Conservation (phyloP, 2,797 vertebrate genomes). For the Onychomys leucogaster region DNA sequence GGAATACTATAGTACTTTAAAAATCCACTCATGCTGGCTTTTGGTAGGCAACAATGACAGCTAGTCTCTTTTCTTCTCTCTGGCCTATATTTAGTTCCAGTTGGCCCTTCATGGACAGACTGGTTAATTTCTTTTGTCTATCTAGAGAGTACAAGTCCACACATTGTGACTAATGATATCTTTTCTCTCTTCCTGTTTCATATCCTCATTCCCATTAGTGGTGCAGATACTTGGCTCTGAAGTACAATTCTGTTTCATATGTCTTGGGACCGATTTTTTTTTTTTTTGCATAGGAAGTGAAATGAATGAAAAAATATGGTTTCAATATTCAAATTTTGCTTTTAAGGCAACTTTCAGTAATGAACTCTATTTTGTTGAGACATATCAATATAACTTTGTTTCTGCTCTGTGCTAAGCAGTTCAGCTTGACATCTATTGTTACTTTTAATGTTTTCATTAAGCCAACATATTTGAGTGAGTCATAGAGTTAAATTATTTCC, state of each 20-base stretch:
- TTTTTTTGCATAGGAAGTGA: slow-evolving; percentile 13
- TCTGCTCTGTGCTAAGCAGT: slow-evolving; percentile 60
- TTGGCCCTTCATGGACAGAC: background rate
- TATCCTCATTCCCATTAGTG: slow-evolving; percentile 34
- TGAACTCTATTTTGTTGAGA: slow-evolving; percentile 61
- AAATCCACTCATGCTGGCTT: background rate
- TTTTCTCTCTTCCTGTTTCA: slow-evolving; percentile 51
- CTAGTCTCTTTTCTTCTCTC: slow-evolving; percentile 24
- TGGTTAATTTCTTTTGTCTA: slow-evolving; percentile 52
- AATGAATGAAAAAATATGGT: slow-evolving; percentile 62
- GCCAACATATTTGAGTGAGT: slow-evolving; percentile 44
- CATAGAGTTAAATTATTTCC: slow-evolving; percentile 60
- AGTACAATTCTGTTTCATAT: slow-evolving; percentile 11
- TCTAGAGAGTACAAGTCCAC: slow-evolving; percentile 27
- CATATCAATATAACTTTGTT: slow-evolving; percentile 50
- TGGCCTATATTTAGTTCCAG: background rate
- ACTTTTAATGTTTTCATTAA: slow-evolving; percentile 75
- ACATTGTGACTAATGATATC: background rate
- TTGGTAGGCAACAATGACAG: background rate
- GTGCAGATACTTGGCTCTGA: background rate
- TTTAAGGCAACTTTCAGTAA: slow-evolving; percentile 67
- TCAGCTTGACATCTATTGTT: slow-evolving; percentile 55
- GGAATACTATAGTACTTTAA: background rate
- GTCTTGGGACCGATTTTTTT: slow-evolving; percentile 3
- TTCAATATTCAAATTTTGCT: slow-evolving; percentile 74